These are phyloP conservation scores for Coranthus polyacanthus DNA, from an alignment of 2,797 vertebrate species.

Conservation along the genomic window DNA sequence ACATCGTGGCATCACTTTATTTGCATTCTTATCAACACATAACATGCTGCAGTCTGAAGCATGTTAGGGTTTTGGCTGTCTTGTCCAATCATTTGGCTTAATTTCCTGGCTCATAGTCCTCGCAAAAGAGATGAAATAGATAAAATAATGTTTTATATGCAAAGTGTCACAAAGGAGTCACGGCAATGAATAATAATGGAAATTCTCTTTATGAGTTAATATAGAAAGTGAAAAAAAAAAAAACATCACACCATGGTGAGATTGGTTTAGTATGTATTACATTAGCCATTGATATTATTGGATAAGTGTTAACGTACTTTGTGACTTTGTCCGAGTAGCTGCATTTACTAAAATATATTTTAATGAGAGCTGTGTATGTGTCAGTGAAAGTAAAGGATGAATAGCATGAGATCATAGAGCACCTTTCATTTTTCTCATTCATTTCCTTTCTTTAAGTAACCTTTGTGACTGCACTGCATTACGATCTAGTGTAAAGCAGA, in stretches of 20 bases:
- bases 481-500: neutral
- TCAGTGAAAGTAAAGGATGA: too few species aligned
- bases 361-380: too few species aligned
- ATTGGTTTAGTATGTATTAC: too few species aligned
- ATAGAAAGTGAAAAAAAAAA: too few species aligned
- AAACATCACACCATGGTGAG: too few species aligned
- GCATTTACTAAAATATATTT: too few species aligned
- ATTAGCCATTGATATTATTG: too few species aligned
- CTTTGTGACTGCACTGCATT: neutral
- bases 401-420: neutral
- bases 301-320: too few species aligned
- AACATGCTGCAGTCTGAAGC: neutral
- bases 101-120: neutral
- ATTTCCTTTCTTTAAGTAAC: neutral
- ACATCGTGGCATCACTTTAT: slow-evolving; percentile 16
- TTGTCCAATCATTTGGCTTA: slow-evolving; percentile 5
- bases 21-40: neutral
- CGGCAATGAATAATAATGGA: slow-evolving; percentile 12
- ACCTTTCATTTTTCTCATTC: neutral
- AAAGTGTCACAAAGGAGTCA: slow-evolving; percentile 12
- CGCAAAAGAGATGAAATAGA: slow-evolving; percentile 15
- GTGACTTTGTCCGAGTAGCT: too few species aligned
- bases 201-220: too few species aligned
- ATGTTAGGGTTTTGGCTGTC: slow-evolving; percentile 3
- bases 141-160: slow-evolving; percentile 20